Evolutionary conservation across 2,888 invertebrate genomes (phyloP), one percentile per base, ranked within the genome.

Genomic region (Noctua janthina): DNA sequence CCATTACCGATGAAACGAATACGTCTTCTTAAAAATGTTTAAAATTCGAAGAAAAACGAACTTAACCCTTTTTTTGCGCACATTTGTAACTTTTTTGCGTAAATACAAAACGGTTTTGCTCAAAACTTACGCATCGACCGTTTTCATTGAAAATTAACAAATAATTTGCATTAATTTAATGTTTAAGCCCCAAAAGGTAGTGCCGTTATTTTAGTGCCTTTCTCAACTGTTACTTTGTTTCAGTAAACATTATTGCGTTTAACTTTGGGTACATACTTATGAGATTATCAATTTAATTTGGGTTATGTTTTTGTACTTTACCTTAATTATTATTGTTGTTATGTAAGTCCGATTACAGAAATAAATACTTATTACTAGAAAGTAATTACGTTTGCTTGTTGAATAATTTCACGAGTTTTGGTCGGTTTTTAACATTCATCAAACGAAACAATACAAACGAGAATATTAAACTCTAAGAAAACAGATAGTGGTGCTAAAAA

Each of bases 91-190:
- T 73, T 76, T 78, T 86, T 82, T 80, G 49, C 80, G 49, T 69
- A 76, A 79, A 74, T 56, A 76, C 35, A 59, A 73, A 82, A 77
- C 43, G 74, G 29, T 78, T 76, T 72, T 71, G 46, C 74, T 35
- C 39, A 13, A 85, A 81, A 81, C 66, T 20, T 59, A 78, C 59
- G 39, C 62, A 49, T 76, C 39, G 79, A 76, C 51, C 72, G 83
- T 70, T 74, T 82, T 83, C 74, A 85, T 86, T 86, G 86, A 88
- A 87, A 88, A 85, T 88, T 88, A 88, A 85, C 89, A 79, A 79
- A 81, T 85, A 78, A 87, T 88, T 88, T 88, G 85, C 87, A 88
- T 87, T 81, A 79, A 88, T 78, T 88, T 87, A 46, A 88, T 83
- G 82, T 81, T 73, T 49, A 29, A 79, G 74, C 77, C 78, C 73